phyloP scores from a whole-genome alignment of 2,888 invertebrate genomes.

The Margaritifera margaritifera region DNA sequence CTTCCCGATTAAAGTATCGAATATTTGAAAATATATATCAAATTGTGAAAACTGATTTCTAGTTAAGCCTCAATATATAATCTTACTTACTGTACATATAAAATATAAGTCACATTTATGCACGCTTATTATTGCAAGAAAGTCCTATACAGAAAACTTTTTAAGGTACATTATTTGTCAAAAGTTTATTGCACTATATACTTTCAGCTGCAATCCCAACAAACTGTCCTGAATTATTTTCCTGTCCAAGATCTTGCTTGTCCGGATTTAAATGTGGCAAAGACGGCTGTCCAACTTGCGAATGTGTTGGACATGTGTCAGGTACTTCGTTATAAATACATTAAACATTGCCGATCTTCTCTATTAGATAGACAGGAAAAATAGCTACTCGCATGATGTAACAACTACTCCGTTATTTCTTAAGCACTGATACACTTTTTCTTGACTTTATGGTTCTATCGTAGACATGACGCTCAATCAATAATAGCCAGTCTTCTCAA shows the following conservation, averaged over 20 bases:
- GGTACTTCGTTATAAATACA: slow-evolving; percentile 15
- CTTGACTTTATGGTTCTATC: no score
- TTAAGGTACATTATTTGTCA: background rate
- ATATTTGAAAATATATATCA: no score
- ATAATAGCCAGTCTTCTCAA: no score
- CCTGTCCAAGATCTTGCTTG: slow-evolving; percentile 17
- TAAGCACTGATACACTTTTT: no score
- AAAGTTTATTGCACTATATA: background rate
- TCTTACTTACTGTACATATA: no score
- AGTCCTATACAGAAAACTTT: background rate
- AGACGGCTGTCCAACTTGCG: slow-evolving; percentile 30
- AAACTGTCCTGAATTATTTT: slow-evolving; percentile 17
- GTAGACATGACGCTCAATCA: no score
- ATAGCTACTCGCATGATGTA: background rate
- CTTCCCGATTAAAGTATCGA: no score
- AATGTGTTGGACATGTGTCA: slow-evolving; percentile 27
- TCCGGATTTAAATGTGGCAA: slow-evolving; percentile 21
- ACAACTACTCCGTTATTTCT: no score
- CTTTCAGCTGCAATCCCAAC: background rate
- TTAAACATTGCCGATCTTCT: background rate
- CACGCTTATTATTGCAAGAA: no score
- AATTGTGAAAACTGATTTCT: no score
- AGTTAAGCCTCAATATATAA: no score
- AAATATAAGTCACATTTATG: no score
- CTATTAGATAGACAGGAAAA: background rate